phyloP scores from a whole-genome alignment of 2,888 invertebrate species.

The Idaea straminata region DNA sequence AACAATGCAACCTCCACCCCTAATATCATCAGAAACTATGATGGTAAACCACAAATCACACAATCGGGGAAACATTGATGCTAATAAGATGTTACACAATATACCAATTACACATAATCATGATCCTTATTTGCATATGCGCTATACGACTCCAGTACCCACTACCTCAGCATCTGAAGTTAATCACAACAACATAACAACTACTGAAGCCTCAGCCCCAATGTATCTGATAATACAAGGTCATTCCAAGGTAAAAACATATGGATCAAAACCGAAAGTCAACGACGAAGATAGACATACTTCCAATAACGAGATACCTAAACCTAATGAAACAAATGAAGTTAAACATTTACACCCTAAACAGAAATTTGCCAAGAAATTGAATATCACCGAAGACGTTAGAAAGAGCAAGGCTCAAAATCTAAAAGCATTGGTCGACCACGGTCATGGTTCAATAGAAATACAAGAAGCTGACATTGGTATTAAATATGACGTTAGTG shows the following conservation, averaged over 20 bases:
- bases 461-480: conserved; percentile 80
- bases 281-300: conserved; percentile 61
- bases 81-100: conserved; percentile 26
- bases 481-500: conserved; percentile 79
- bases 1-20: conserved; percentile 80
- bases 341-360: conserved; percentile 81
- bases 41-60: conserved; percentile 42
- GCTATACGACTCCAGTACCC: conserved; percentile 73
- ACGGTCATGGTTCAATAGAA: conserved; percentile 73
- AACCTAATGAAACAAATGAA: conserved; percentile 71
- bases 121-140: conserved; percentile 70
- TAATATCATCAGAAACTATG: conserved; percentile 44
- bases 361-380: conserved; percentile 55
- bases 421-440: conserved; percentile 61
- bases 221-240: conserved; percentile 91
- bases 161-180: conserved; percentile 73
- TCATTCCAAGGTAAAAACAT: conserved; percentile 92
- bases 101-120: conserved; percentile 50
- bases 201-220: conserved; percentile 77
- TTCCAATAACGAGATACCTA: conserved; percentile 74
- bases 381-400: conserved; percentile 42
- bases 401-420: conserved; percentile 59
- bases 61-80: conserved; percentile 39
- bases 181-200: conserved; percentile 42
- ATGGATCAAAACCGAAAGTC: conserved; percentile 81